Evolutionary conservation across 2,888 invertebrate genomes (phyloP), one percentile per base, ranked within the genome.

Genomic region (Coelopa pilipes): DNA sequence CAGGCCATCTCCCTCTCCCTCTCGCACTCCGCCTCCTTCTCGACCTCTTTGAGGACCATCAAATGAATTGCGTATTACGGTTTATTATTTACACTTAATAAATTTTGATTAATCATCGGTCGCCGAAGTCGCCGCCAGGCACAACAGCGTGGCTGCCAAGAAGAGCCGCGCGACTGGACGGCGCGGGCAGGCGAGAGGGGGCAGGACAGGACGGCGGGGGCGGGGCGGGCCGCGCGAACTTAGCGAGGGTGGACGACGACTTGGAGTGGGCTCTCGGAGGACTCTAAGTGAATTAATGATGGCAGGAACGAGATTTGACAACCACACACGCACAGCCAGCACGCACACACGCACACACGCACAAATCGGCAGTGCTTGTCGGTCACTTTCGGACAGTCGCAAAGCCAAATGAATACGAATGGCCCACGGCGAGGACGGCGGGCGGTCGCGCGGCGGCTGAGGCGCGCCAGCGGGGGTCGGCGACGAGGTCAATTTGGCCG

Each of bases 31-130:
- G 34, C 7, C 4, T n/a, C n/a, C n/a, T n/a, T 34, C 2, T 34
- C 34, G 7, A 4, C 34, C 34, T 34, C 34, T 34, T 34, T 34
- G 34, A 34, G 34, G 34, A 34, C 34, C 34, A 34, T 53, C 53
- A 13, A 34, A n/a, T 62, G 13, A 45, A 45, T 34, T 62, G 13
- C n/a, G 24, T 62, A 45, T 62, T 45, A 62, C n/a, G 9, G 24
- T 62, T 45, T 15, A 45, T 49, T 66, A 49, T 49, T 66, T 49
- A 49, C 49, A 66, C 49, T 49, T 50, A 47, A 66, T 66, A 66
- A 49, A 66, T 66, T 66, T 66, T 66, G 66, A 66, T 66, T 66
- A 66, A 66, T 66, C 19, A 66, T 49, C 21, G 19, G 49, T n/a
- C 24, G 21, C 15, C 17, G 11, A 15, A 49, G 17, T 66, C 12